Base-by-base conservation (phyloP, 1,140 invertebrate species). In the Araneus ventricosus region DNA sequence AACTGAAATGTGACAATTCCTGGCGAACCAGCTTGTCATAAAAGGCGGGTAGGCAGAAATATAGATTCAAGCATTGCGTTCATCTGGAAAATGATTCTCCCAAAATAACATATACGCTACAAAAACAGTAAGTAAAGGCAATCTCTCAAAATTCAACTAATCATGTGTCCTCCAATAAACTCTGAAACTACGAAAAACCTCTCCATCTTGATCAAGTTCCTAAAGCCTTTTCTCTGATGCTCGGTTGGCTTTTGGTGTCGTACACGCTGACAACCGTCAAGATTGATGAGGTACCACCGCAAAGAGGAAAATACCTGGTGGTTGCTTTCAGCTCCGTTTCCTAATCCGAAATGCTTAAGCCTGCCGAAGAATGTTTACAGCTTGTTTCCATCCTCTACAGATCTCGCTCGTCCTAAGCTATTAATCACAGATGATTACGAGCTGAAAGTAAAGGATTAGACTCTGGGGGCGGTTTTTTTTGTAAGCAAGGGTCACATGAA, bases 351-450 rank as follows among this genome's bases (percentile, higher is more conserved):
- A 30, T 14, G 4, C n/a, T 20, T 27, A 45, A n/a, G n/a, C 41
- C 8, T 1, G 17, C 24, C 45, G 8, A 24, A 8, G 27, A 45
- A 52, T 84, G 80, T 34, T 84, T 57, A 52, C 41, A 10, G 24
- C 80, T 27, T 37, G 70, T 75, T 75, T 24, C 41, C 41, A n/a
- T 52, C 30, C 80, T 52, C 41, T 84, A 17, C 14, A 30, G 45
- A 45, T 30, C 34, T 84, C 24, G 24, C 39, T 84, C 45, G 7
- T 10, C 41, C 22, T 20, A 3, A 41, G 27, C 20, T 41, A 30
- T 84, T 84, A 57, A 41, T 84, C 45, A 52, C 10, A 27, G 41
- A 45, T 84, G 80, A 84, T 84, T 24, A 41, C 52, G 45, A 14
- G 45, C 8, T 4, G 24, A 84, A 45, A n/a, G 6, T 30, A 34